Percentiles rank a stretch among this genome's conserved stretches.
phyloP scores from a whole-genome alignment of 2,113 vertebrate species.

The Labeo catla region DNA sequence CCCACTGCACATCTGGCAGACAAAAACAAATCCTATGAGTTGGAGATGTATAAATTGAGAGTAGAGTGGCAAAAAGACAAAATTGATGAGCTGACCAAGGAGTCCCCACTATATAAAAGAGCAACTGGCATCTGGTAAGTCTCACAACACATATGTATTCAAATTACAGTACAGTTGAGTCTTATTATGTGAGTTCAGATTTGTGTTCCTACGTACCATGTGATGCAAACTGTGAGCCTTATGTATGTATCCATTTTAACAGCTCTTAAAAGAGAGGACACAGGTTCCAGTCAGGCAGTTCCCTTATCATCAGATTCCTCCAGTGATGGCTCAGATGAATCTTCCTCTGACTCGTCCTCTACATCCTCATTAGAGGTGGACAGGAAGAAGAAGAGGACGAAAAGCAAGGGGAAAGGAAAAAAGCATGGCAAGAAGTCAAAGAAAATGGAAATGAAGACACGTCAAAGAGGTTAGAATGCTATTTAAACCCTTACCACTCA shows the following conservation, averaged over 20 bases:
- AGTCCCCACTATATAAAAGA: conserved; percentile 9
- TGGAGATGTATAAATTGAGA: too few species aligned
- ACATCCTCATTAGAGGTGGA: neutral
- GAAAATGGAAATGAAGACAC: neutral
- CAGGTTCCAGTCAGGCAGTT: too few species aligned
- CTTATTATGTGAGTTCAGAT: neutral
- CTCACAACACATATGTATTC: neutral
- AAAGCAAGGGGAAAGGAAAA: neutral
- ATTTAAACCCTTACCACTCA: neutral
- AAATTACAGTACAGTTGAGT: neutral
- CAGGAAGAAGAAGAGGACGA: neutral
- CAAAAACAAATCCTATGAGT: too few species aligned
- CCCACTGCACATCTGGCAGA: too few species aligned
- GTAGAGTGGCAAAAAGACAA: neutral
- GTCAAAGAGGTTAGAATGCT: neutral
- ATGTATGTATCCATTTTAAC: neutral
- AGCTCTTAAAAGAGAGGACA: neutral
- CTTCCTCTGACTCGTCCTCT: too few species aligned
- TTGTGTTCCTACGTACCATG: neutral
- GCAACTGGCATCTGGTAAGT: neutral
- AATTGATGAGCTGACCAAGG: neutral
- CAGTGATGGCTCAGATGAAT: too few species aligned
- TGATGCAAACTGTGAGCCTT: too few species aligned
- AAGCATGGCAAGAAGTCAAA: neutral
- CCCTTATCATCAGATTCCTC: too few species aligned